Base-by-base conservation (phyloP, 2,797 vertebrate species). In the Sebastes matsubarae region DNA sequence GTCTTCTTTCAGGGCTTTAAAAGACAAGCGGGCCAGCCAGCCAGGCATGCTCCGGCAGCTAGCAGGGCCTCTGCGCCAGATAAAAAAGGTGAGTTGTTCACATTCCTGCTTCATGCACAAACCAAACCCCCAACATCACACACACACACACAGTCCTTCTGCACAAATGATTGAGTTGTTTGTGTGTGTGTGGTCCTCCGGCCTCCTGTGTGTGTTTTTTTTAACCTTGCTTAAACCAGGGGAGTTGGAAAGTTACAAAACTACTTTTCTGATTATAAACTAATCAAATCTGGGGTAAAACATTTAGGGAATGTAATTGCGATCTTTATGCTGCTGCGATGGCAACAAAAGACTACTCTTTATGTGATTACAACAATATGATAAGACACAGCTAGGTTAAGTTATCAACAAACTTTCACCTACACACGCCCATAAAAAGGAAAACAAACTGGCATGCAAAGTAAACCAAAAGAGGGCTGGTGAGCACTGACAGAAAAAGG, bases 51-150 rank as follows among this genome's bases (percentile, higher is more conserved):
- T 91, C 90, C 69, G 10, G 94, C 94, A 94, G 87, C 87, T 11
- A 90, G 89, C 91, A 81, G 88, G 92, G 92, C 91, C 90, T 93
- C 92, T 80, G 88, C 79, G 20, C 82, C 87, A 92, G 85, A 93
- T 91, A 86, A 90, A 91, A 92, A 95, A 94, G 92, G 93, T 94
- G 93, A 95, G 94, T 92, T 93, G 92, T 92, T 94, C 92, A 92
- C 95, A 96, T 96, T 96, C 95, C 95, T 94, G 88, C 85, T 95
- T 95, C 93, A 93, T 94, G 94, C 95, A 95, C 93, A 92, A 95
- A 95, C 95, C 90, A 94, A 95, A 93, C 93, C 90, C 87, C 89
- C 67, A 34, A 84, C 91, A 91, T 94, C 91, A 90, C 82, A 73
- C 82, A 70, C 25, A 72, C 85, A 87, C 58, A 79, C 83, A 70